phyloP scores from a whole-genome alignment of 2,113 vertebrate species.

The Callionymus lyra region DNA sequence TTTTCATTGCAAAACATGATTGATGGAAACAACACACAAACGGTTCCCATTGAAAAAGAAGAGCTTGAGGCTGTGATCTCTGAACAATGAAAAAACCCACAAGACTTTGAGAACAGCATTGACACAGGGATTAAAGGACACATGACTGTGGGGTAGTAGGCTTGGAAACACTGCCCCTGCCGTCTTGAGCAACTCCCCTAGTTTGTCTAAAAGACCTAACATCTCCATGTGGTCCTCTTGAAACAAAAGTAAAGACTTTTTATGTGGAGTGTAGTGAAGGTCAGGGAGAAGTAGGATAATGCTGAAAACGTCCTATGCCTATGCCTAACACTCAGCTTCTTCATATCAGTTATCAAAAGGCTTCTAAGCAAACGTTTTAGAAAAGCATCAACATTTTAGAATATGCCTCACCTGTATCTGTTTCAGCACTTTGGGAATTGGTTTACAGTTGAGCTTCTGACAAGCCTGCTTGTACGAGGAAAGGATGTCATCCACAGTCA shows the following conservation, averaged over 20 bases:
- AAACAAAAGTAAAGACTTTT: not conserved
- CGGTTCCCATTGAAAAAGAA: too few relatives aligned
- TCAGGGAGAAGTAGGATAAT: not conserved
- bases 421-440: constrained; percentile 84
- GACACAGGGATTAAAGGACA: constrained; percentile 34
- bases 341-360: too few relatives aligned
- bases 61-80: not conserved
- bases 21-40: too few relatives aligned
- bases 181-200: constrained; percentile 5
- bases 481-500: constrained; percentile 84
- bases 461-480: constrained; percentile 82
- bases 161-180: constrained; percentile 14
- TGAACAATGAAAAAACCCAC: constrained; percentile 16
- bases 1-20: too few relatives aligned
- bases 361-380: too few relatives aligned
- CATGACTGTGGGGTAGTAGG: constrained; percentile 34
- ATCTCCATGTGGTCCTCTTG: not conserved
- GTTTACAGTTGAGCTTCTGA: constrained; percentile 90
- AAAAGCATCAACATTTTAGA: too few relatives aligned
- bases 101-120: constrained; percentile 28
- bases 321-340: too few relatives aligned
- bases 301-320: too few relatives aligned
- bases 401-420: constrained; percentile 81
- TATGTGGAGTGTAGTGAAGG: not conserved
- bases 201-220: not conserved